Base-by-base conservation (phyloP, 2,797 vertebrate species). In the Cossypha polioptera region DNA sequence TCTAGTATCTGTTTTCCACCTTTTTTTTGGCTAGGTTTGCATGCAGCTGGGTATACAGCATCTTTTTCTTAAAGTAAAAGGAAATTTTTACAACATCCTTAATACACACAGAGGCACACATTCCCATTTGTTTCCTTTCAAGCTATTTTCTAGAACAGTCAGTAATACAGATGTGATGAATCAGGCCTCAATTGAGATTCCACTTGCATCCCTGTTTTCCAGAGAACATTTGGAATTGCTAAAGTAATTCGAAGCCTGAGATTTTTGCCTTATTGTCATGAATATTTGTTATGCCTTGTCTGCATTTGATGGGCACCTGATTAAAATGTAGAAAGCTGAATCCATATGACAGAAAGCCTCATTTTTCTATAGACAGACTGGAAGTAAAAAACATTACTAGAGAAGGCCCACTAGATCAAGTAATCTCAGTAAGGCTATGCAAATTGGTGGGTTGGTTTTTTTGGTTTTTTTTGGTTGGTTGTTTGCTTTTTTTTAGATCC, bases 201-300 rank as follows among this genome's bases (percentile, higher is more conserved):
- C 51, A 75, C 43, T 38, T 81, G 47, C 63, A 88, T 78, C 59
- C 69, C 33, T 86, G 51, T 94, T 96, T 94, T 92, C 51, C 84
- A 95, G 72, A 80, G 53, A 90, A 57, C 55, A 92, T 86, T 63
- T 91, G 68, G 53, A 94, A 91, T 66, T 91, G 71, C 35, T 83
- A 3, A 91, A 95, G 73, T 66, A 83, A 82, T 79, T 94, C 21
- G 65, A 24, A 91, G 50, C 58, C 90, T 91, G 58, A 63, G 35
- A 82, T 82, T 85, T 76, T 95, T 93, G 69, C 72, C 33, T 88
- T 85, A 83, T 89, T 93, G 78, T 74, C 74, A 77, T 36, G 38
- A 73, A 77, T 91, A 82, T 89, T 85, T 89, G 61, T 90, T 76
- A 51, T 65, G 31, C 28, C n/a, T 80, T 93, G 57, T 38, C 65